Evolutionary conservation across 2,113 vertebrate species (phyloP), one percentile per base, ranked within the genome.

Genomic region (Progne subis): DNA sequence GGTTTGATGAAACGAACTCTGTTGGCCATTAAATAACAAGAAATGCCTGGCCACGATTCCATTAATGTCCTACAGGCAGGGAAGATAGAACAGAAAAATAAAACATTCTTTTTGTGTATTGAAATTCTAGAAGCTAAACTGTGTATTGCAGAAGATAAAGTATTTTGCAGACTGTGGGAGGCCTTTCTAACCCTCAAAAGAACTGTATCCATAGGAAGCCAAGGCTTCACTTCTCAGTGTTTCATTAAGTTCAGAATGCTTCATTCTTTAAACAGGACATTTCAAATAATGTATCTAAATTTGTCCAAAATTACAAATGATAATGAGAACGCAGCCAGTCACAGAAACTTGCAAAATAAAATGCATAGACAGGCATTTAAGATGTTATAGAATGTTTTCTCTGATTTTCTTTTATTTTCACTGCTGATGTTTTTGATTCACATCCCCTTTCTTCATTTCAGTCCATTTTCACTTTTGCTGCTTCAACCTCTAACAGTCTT

Each of bases 401-500:
- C 26, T 32, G n/a, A 18, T 89, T n/a, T 71, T n/a, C 18, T 76
- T 95, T 82, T 63, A 53, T 86, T 95, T 92, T 95, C 56, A 41
- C 5, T 44, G 5, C n/a, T 78, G 56, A 80, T 80, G 7, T 59
- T 18, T 67, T 93, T 90, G 32, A 67, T 96, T 79, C 80, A 56
- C 44, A 74, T 84, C 53, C 75, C 25, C 7, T 10, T 59, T 91
- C 37, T 94, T 92, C 39, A 34, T 87, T 92, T 78, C 65, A 87
- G 50, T 86, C 47, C 65, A 49, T 95, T 96, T 96, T 70, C 56
- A 79, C 70, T 85, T 95, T 55, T 88, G 16, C 50, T 94, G 29
- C 60, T 86, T 90, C 71, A 75, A 61, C 56, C 37, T 94, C 75
- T 95, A 64, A 50, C 52, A 86, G 23, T 70, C 41, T 81, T 77